Conservation (phyloP, 2,797 vertebrate genomes). For the Notoglanidium macrostoma region DNA sequence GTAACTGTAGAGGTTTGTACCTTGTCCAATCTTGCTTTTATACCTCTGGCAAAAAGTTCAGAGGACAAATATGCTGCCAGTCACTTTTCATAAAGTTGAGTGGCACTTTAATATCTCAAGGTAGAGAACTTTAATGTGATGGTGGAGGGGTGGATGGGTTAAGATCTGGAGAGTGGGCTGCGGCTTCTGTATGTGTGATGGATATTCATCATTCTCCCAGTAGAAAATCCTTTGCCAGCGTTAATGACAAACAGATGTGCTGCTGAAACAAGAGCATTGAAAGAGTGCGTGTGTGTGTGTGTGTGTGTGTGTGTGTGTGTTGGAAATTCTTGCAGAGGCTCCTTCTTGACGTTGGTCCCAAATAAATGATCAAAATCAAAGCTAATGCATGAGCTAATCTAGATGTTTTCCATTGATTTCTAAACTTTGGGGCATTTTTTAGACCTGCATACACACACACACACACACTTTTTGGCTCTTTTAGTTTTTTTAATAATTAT, state of each 20-base stretch:
- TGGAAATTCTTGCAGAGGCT: constrained; percentile 11
- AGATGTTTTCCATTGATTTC: background rate
- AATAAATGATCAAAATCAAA: background rate
- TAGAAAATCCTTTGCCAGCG: constrained; percentile 44
- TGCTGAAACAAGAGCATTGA: constrained; percentile 15
- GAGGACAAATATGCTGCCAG: background rate
- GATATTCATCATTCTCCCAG: constrained; percentile 43
- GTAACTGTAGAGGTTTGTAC: background rate
- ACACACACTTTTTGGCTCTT: background rate
- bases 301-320: constrained; percentile 23
- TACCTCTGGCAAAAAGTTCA: background rate
- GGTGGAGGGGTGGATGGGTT: background rate
- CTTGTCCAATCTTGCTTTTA: background rate
- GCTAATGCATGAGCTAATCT: background rate
- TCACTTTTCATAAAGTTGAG: constrained; percentile 9
- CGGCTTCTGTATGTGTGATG: constrained; percentile 49
- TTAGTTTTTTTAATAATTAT: background rate
- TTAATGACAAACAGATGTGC: constrained; percentile 71
- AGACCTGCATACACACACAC: background rate
- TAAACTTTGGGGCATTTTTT: background rate
- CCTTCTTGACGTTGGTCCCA: background rate
- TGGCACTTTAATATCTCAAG: background rate
- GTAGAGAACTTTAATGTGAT: background rate
- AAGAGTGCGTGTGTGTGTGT: constrained; percentile 23
- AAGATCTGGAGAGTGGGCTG: constrained; percentile 1